Evolutionary conservation across 2,888 invertebrate genomes (phyloP), one percentile per base, ranked within the genome.

Genomic region (Eutolmus rufibarbis): DNA sequence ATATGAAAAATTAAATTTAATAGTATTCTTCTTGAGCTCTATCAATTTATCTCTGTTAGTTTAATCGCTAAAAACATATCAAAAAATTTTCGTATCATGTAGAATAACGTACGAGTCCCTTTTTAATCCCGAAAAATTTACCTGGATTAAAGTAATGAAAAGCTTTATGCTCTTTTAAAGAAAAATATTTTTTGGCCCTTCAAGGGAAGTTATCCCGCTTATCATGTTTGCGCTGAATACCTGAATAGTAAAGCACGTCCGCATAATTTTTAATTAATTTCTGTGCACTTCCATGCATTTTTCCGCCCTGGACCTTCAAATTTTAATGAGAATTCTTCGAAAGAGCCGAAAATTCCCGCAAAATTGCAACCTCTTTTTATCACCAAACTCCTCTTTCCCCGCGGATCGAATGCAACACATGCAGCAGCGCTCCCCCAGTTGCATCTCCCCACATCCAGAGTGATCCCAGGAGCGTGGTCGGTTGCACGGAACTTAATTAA

Each of bases 401-500:
- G 7, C 51, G n/a, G 7, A 14, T 5, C 43, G 51, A 51, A 51
- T 51, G 51, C 51, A 51, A 51, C 51, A 51, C 1, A 34, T 34
- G 34, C 34, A 7, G 34, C 4, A 34, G 34, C 34, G 7, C 34
- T 16, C 16, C 51, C 16, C 51, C 51, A n/a, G n/a, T 51, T 14
- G 16, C n/a, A 51, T 51, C 51, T 5, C 51, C 19, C 43, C 14
- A 4, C 43, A 46, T 46, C 16, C 7, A n/a, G n/a, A 16, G 7
- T n/a, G 51, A 51, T 51, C 51, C 51, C n/a, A 51, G n/a, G 7
- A n/a, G 51, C n/a, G 19, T n/a, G n/a, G 51, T 51, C 51, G 40
- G 14, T 8, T 77, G 77, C 77, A 77, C 37, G 23, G 43, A 87
- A 87, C 86, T 87, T 87, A 87, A 87, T 87, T 87, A 87, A 87